Base-by-base conservation (phyloP, 2,888 invertebrate species). In the Coecobrya sp. region DNA sequence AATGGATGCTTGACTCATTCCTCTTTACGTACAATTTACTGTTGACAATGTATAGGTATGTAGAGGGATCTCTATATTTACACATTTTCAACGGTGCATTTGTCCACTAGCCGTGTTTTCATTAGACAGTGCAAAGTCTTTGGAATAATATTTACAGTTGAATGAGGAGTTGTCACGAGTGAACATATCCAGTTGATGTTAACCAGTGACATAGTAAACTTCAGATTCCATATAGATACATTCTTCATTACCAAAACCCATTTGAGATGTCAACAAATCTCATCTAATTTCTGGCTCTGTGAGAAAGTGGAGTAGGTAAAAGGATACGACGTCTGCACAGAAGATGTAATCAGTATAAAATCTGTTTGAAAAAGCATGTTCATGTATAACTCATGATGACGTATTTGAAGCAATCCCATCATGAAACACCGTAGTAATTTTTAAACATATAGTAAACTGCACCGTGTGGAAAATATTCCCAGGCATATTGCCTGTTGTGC, bases 21-120 rank as follows among this genome's bases (percentile, higher is more conserved):
- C n/a, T 36, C 27, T 70, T 22, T 59, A 0, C 16, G 3, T 27
- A 11, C 65, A 1, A 27, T 27, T 25, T 65, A 13, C n/a, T 65
- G 1, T 27, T 11, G 65, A 62, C 13, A 1, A 5, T 59, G 55
- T 49, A 49, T 49, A 49, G 1, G 10, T 49, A 49, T 49, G 49
- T 49, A 1, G 10, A 42, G 11, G 10, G 2, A n/a, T 19, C 25
- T 0, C 62, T 27, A 10, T 68, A 73, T 25, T 76, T 49, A 76
- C 76, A 45, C 76, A 76, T 49, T 76, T 49, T 25, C 76, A 76
- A 76, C 76, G 76, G 45, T 76, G 49, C 13, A 27, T 76, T 76
- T 76, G n/a, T 13, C 68, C 27, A 27, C 10, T 73, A n/a, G 11
- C 22, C 1, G 22, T 62, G 62, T 62, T 68, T 27, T 68, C 13